phyloP scores from a whole-genome alignment of 92 coral and sea anemone species.

The Umimayanthus kanabou region DNA sequence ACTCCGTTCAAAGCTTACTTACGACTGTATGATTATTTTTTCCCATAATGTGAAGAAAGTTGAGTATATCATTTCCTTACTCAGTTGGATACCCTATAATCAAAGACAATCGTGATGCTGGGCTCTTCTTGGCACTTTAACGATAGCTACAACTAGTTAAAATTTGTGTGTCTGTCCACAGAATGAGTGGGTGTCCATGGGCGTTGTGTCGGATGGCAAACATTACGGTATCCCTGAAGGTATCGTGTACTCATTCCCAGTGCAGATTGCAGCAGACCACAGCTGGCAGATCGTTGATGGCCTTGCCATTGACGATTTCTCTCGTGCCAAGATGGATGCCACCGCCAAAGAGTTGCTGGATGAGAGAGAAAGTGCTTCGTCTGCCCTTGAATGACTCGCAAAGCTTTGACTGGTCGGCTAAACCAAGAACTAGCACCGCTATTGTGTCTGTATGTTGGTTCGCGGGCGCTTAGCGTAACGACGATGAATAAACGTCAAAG shows the following conservation, averaged over 20 bases:
- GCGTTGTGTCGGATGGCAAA: slow-evolving; percentile 89
- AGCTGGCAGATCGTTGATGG: slow-evolving; percentile 80
- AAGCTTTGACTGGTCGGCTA: slow-evolving; percentile 8
- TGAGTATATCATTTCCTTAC: too few relatives aligned
- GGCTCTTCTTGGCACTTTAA: too few relatives aligned
- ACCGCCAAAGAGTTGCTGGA: slow-evolving; percentile 84
- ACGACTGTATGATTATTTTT: too few relatives aligned
- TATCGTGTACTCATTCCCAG: slow-evolving; percentile 90
- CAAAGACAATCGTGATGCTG: too few relatives aligned
- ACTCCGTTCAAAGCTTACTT: too few relatives aligned
- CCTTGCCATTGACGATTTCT: slow-evolving; percentile 80
- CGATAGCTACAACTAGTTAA: not conserved
- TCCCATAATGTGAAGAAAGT: too few relatives aligned
- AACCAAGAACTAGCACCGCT: not conserved
- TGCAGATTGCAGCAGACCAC: slow-evolving; percentile 47
- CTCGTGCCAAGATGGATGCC: slow-evolving; percentile 91
- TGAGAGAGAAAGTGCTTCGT: slow-evolving; percentile 62
- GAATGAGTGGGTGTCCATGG: slow-evolving; percentile 94
- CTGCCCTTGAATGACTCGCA: slow-evolving; percentile 34
- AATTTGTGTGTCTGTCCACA: slow-evolving; percentile 34
- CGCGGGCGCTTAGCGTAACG: too few relatives aligned
- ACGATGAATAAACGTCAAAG: too few relatives aligned
- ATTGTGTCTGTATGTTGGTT: too few relatives aligned
- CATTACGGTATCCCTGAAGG: slow-evolving; percentile 89
- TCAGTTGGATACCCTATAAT: too few relatives aligned